Evolutionary conservation across 2,113 vertebrate genomes (phyloP), one percentile per base, ranked within the genome.

Genomic region (Sylvietta virens): DNA sequence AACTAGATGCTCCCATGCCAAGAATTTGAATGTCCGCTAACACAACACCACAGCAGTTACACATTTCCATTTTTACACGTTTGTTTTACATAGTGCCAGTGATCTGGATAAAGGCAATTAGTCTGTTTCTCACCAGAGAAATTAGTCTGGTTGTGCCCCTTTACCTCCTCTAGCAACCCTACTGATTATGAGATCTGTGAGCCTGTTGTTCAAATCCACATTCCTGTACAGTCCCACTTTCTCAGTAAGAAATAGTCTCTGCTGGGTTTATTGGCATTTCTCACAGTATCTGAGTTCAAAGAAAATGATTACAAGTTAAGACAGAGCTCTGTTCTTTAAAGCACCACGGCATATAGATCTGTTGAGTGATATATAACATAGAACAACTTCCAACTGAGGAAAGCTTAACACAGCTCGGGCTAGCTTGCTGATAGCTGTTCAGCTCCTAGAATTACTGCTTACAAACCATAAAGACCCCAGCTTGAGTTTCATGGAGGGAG

Each of bases 271-370:
- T 97, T 97, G 97, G 94, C 95, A 97, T 98, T 98, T 98, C 97
- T 97, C 97, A 98, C 96, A 96, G 96, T 94, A 97, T 97, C 94
- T 97, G 96, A 97, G 95, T 98, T 98, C 97, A 97, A 98, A 97
- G 97, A 97, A 98, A 98, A 98, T 97, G 96, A 98, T 98, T 97
- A 96, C 95, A 97, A 96, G 95, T 96, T 97, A 96, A 97, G 97
- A 95, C 97, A 97, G 97, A 97, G 95, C 87, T 97, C 96, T 97
- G 94, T 95, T 97, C 28, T 72, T 97, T 97, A 95, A 97, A 98
- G 96, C 31, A 19, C 95, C 92, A 96, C 81, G 91, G 84, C 17
- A 44, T 96, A 97, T 97, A 97, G 98, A 97, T 97, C 94, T 97
- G 91, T 86, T 92, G 91, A 95, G 94, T 97, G 97, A 98, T 98